Evolutionary conservation across 1,140 invertebrate genomes (phyloP).

Genomic region (Antheraea mylitta): DNA sequence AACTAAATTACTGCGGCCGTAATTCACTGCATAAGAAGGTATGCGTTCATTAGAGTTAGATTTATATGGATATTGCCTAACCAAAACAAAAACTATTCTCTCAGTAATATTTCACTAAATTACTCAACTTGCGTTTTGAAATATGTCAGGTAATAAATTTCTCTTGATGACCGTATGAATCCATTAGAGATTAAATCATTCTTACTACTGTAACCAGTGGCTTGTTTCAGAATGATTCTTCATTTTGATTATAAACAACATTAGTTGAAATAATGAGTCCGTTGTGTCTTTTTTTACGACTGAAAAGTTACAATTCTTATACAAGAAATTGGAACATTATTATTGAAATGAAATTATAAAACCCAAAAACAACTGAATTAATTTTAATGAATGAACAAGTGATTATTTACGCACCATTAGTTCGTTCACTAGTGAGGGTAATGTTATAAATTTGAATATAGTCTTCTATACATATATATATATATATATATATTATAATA

Average conservation of each 20-base stretch:
- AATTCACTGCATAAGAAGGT: neutral
- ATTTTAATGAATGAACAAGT: too few relatives aligned
- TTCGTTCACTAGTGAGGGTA: too few relatives aligned
- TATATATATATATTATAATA: too few relatives aligned
- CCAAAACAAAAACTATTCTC: neutral
- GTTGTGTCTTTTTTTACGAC: neutral
- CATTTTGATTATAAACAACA: neutral
- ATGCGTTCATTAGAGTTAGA: neutral
- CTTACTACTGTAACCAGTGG: neutral
- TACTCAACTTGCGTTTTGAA: neutral
- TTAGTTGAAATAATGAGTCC: neutral
- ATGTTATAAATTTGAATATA: too few relatives aligned
- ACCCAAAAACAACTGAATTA: too few relatives aligned
- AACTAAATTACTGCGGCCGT: neutral
- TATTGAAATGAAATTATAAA: too few relatives aligned
- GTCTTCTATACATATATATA: too few relatives aligned
- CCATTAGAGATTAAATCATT: neutral
- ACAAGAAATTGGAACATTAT: too few relatives aligned
- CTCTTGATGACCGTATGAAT: neutral
- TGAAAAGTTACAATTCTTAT: neutral
- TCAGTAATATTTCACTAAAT: neutral
- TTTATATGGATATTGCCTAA: neutral
- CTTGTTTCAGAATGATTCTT: neutral
- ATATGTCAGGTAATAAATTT: slow-evolving; percentile 1
- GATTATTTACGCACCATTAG: too few relatives aligned